Evolutionary conservation across 2,113 vertebrate genomes (phyloP), one percentile per base, ranked within the genome.

Genomic region (Thermophis baileyi): DNA sequence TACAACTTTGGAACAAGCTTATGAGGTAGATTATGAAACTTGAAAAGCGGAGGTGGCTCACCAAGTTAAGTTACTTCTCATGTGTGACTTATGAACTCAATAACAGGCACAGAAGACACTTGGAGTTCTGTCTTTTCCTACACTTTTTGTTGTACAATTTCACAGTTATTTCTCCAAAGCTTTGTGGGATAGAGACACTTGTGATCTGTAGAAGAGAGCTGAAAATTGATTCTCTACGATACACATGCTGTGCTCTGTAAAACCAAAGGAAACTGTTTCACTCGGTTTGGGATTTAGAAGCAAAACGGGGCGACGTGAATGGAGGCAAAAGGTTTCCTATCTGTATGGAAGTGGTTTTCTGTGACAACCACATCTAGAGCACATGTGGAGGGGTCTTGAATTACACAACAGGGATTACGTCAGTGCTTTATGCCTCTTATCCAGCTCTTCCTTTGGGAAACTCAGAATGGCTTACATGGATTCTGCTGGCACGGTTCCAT

Each of bases 341-440:
- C 3, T 16, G 5, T 22, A 20, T 24, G 35, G 90, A 54, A 91
- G 63, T 44, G 46, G 49, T 85, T 92, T 81, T 85, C 89, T 30
- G 8, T 30, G 47, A 20, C 20, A 87, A 12, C 22, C 35, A 40
- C 18, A 49, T 44, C 35, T 24, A 14, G 25, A 55, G 10, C 11
- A 47, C 30, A 50, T 20, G 47, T 35, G 44, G 11, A 85, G 49
- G 20, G 22, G 22, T 40, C 30, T 54, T 89, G 44, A 40, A 85
- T 89, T 92, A 85, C 46, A 50, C 69, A 92, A 47, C 44, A 55
- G 63, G 49, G 88, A 89, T 89, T 89, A 89, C 27, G 9, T 92
- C 49, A 85, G 30, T 46, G 7, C 30, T 25, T 81, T 60, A 89
- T 35, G 25, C 49, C 51, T 25, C 30, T 88, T 69, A 49, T 50